Evolutionary conservation across 2,888 invertebrate species (phyloP).

Genomic region (Lagria hirta): DNA sequence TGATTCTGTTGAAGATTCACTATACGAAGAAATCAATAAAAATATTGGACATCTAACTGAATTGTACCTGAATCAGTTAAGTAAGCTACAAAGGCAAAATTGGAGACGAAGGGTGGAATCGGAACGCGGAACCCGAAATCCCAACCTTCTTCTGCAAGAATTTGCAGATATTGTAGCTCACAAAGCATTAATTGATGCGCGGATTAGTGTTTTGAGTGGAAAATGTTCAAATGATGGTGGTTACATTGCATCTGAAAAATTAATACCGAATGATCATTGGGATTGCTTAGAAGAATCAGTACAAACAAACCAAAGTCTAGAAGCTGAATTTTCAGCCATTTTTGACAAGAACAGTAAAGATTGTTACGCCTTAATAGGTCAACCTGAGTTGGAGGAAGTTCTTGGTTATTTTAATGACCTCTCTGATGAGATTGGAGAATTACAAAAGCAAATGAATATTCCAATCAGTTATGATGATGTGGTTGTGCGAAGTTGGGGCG

Average conservation of each 20-base stretch:
- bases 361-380: slow-evolving; percentile 58
- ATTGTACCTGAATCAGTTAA: slow-evolving; percentile 66
- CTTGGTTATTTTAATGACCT: slow-evolving; percentile 40
- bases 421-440: slow-evolving; percentile 37
- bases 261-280: slow-evolving; percentile 46
- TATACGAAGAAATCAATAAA: slow-evolving; percentile 72
- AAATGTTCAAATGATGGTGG: slow-evolving; percentile 33
- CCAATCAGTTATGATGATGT: slow-evolving; percentile 32
- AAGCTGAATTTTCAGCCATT: slow-evolving; percentile 69
- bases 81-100: slow-evolving; percentile 58
- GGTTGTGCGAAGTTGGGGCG: slow-evolving; percentile 54
- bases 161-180: slow-evolving; percentile 73
- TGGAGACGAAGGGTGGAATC: slow-evolving; percentile 56
- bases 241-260: slow-evolving; percentile 15
- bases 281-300: slow-evolving; percentile 55
- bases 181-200: slow-evolving; percentile 74
- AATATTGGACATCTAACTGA: slow-evolving; percentile 68
- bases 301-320: slow-evolving; percentile 58
- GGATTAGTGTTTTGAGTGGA: slow-evolving; percentile 68
- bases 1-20: slow-evolving; percentile 70
- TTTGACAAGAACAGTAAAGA: slow-evolving; percentile 65
- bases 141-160: slow-evolving; percentile 60
- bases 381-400: slow-evolving; percentile 41
- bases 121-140: slow-evolving; percentile 54
- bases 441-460: slow-evolving; percentile 38